phyloP scores from a whole-genome alignment of 92 coral and sea anemone species.

The Actinostola sp. region DNA sequence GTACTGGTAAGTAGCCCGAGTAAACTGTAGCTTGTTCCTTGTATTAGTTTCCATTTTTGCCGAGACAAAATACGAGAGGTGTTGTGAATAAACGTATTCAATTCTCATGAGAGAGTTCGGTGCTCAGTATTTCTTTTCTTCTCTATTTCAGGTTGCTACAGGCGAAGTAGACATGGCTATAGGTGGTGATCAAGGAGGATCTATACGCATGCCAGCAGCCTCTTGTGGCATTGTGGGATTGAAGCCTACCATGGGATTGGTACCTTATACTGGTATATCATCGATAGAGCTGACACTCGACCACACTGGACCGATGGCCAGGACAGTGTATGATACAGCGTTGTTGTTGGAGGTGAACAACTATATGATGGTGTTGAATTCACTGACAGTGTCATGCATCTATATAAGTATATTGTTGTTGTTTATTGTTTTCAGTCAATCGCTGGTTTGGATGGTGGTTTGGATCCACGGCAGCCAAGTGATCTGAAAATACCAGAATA shows the following conservation, averaged over 20 bases:
- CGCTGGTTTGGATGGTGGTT: slow-evolving; percentile 54
- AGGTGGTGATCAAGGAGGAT: slow-evolving; percentile 80
- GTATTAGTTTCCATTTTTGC: neutral
- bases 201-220: slow-evolving; percentile 67
- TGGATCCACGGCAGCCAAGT: slow-evolving; percentile 67
- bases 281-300: slow-evolving; percentile 60
- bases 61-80: neutral
- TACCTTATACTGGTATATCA: slow-evolving; percentile 66
- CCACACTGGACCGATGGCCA: slow-evolving; percentile 77
- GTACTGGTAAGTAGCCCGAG: slow-evolving; percentile 59
- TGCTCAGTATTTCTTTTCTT: neutral
- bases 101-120: neutral
- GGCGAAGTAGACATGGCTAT: slow-evolving; percentile 79
- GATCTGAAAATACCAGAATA: slow-evolving; percentile 49
- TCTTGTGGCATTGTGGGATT: slow-evolving; percentile 79
- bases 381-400: no score
- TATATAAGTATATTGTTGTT: neutral
- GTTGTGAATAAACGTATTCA: neutral
- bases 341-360: slow-evolving; percentile 57
- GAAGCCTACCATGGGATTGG: slow-evolving; percentile 74
- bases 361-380: neutral
- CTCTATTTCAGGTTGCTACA: slow-evolving; percentile 47
- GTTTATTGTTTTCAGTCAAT: slow-evolving; percentile 31
- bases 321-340: slow-evolving; percentile 59
- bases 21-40: neutral